These are phyloP conservation scores for Pogoniulus pusillus DNA, from an alignment of 2,797 vertebrate species.

Conservation along the genomic window DNA sequence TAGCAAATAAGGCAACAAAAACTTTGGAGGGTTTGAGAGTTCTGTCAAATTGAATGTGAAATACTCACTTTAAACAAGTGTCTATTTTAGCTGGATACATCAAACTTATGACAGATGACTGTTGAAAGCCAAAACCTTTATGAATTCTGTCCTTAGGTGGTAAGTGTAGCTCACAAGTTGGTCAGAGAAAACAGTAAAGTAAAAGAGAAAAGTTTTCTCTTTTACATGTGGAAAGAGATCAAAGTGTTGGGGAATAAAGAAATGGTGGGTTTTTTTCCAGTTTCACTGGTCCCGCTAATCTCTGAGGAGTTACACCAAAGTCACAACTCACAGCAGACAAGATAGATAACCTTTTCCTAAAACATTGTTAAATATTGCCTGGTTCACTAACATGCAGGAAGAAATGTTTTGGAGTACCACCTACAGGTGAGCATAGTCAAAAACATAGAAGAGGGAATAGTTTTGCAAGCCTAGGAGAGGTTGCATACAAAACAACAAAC, in stretches of 20 bases:
- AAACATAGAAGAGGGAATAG: neutral
- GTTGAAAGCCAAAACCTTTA: neutral
- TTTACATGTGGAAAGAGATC: neutral
- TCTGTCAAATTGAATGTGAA: neutral
- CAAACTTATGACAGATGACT: neutral
- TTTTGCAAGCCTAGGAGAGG: neutral
- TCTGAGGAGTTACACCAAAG: neutral
- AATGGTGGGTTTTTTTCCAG: neutral
- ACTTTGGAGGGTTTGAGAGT: neutral
- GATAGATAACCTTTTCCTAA: neutral
- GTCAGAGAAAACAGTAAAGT: neutral
- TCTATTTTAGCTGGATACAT: neutral
- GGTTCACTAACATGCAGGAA: neutral
- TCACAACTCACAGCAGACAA: neutral
- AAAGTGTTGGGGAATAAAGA: rapidly evolving
- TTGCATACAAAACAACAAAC: neutral
- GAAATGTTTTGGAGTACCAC: neutral
- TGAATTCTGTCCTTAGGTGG: neutral
- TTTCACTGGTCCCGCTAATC: neutral
- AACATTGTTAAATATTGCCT: neutral
- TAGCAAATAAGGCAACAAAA: neutral
- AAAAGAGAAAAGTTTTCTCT: neutral
- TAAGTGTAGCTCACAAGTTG: neutral
- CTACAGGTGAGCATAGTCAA: neutral
- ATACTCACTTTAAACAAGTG: neutral